phyloP scores from a whole-genome alignment of 2,888 invertebrate species.

The Lissonota sp. region DNA sequence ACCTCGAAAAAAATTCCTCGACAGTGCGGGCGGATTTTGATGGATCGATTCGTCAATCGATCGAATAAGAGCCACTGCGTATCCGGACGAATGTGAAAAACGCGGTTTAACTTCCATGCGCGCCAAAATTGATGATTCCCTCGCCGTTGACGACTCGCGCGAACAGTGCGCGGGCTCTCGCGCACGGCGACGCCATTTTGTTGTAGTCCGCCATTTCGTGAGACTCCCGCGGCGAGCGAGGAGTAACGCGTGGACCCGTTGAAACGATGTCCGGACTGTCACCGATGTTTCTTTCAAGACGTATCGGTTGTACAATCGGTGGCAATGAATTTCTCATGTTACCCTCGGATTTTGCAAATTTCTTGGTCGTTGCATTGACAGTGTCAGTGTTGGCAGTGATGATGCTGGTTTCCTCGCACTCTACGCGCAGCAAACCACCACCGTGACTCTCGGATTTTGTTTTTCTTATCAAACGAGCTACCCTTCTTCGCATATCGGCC shows the following conservation, averaged over 20 bases:
- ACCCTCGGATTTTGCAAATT: slow-evolving; percentile 76
- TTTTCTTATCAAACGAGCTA: slow-evolving; percentile 77
- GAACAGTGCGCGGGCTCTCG: slow-evolving; percentile 79
- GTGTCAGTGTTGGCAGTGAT: slow-evolving; percentile 39
- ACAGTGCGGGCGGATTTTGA: no score
- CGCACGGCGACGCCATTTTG: slow-evolving; percentile 67
- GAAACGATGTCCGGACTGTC: slow-evolving; percentile 69
- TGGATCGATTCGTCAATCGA: no score
- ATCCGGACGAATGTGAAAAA: neutral
- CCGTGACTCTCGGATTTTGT: slow-evolving; percentile 79
- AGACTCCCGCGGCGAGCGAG: neutral
- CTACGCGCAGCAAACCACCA: slow-evolving; percentile 61
- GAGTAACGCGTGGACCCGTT: slow-evolving; percentile 39
- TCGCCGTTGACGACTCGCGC: slow-evolving; percentile 76
- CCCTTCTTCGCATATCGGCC: slow-evolving; percentile 71
- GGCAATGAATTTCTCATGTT: slow-evolving; percentile 68
- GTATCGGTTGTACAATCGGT: slow-evolving; percentile 67
- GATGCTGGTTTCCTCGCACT: slow-evolving; percentile 53
- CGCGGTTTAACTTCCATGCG: slow-evolving; percentile 59
- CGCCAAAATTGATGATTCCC: slow-evolving; percentile 68
- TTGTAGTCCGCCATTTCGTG: slow-evolving; percentile 40
- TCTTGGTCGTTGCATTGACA: slow-evolving; percentile 62
- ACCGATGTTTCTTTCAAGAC: slow-evolving; percentile 75
- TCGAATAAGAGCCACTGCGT: no score
- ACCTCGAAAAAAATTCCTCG: no score